Conservation (phyloP, 2,888 invertebrate genomes). For the Poecilus cupreus region DNA sequence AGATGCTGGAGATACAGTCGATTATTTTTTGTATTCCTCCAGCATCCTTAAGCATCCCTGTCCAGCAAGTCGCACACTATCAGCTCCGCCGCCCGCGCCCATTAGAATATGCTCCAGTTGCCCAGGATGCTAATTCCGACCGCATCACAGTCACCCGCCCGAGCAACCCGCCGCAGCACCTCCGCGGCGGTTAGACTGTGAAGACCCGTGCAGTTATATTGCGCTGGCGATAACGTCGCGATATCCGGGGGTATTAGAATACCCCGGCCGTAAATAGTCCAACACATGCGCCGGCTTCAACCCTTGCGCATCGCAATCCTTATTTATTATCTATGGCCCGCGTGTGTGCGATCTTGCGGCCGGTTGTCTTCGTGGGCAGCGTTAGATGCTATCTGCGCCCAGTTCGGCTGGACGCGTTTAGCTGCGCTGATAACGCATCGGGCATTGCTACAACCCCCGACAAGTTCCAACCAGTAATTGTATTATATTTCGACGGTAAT, state of each 20-base stretch:
- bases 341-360: slow-evolving; percentile 18
- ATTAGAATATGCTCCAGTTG: slow-evolving; percentile 55
- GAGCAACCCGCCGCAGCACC: background rate
- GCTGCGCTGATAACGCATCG: too few species aligned
- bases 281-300: background rate
- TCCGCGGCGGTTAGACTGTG: slow-evolving; percentile 30
- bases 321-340: slow-evolving; percentile 40
- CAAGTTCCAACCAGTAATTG: background rate
- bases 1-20: background rate
- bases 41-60: too few species aligned
- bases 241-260: slow-evolving; percentile 54
- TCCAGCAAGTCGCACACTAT: background rate
- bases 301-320: slow-evolving; percentile 15
- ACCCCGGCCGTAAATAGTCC: slow-evolving; percentile 50
- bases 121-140: slow-evolving; percentile 46
- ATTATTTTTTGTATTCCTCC: background rate
- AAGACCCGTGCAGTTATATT: slow-evolving; percentile 32
- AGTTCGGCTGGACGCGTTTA: too few species aligned
- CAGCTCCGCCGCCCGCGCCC: slow-evolving; percentile 26
- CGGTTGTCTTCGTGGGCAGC: background rate
- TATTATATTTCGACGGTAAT: background rate
- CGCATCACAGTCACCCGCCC: background rate
- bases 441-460: too few species aligned
- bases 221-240: slow-evolving; percentile 49
- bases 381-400: background rate